Base-by-base conservation (phyloP, 2,888 invertebrate species). In the Lysandra bellargus region DNA sequence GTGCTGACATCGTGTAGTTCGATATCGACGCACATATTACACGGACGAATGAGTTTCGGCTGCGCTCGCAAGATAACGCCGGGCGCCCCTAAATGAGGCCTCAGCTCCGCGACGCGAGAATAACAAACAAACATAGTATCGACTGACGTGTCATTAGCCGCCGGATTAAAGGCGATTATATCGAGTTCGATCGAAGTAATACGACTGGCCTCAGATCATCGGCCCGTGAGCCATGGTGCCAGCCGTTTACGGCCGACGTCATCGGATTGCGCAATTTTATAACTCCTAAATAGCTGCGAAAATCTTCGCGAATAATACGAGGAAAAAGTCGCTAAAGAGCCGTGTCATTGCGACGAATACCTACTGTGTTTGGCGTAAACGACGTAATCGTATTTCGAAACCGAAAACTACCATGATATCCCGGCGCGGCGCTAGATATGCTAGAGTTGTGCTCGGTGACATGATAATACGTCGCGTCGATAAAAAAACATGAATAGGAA, bases 61-160 rank as follows among this genome's bases (percentile, higher is more conserved):
- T 87, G 87, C 86, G 89, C 88, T 88, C 85, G 85, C 85, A 87
- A 90, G 90, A 92, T 92, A 92, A 90, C 87, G 87, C 88, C 87
- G 85, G 88, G 90, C 91, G 90, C 91, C 91, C 90, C 92, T 90
- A 88, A 88, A 87, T 87, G 88, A 86, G 92, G 92, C 91, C 91
- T 90, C 91, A 89, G 87, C 85, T 84, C 85, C 85, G 86, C 85
- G 85, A 86, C 85, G 85, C 86, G 83, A 87, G 85, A 87, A 88
- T 87, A 84, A 89, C 90, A 90, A 91, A 92, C 91, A 92, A 90
- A 91, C 87, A 86, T 86, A 23, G 23, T 23, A 86, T 84, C 82
- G 83, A 82, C 78, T 82, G 80, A 69, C 82, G 85, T 87, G 85
- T 88, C 87, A 87, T 90, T 92, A 92, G 91, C 91, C 89, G 85